Evolutionary conservation across 30 jellyfish, hydroid and myxozoan species (phyloP).

Genomic region (Mastigias papua): DNA sequence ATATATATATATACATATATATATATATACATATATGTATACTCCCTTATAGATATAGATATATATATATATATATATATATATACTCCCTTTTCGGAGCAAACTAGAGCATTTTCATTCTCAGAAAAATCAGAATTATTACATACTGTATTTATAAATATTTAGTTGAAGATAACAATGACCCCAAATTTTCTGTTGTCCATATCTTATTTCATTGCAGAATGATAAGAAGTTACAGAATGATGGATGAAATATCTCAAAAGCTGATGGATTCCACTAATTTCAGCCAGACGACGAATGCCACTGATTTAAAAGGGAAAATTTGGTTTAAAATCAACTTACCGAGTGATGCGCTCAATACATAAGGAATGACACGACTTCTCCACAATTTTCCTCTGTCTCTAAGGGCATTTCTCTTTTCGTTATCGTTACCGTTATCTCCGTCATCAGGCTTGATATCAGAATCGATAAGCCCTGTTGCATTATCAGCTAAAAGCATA

Average conservation of each 20-base stretch:
- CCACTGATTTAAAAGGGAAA: background rate
- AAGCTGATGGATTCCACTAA: background rate
- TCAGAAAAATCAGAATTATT: no score
- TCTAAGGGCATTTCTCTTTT: constrained; percentile 65
- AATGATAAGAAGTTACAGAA: background rate
- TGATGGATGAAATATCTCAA: background rate
- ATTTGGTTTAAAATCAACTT: background rate
- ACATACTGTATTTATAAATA: no score
- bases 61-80: no score
- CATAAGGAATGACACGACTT: constrained; percentile 48
- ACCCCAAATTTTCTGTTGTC: background rate
- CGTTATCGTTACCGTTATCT: constrained; percentile 28
- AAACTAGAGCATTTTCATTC: no score
- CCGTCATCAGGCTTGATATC: constrained; percentile 37
- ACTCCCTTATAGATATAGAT: no score
- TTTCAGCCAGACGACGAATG: background rate
- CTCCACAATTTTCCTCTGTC: constrained; percentile 32
- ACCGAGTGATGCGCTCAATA: constrained; percentile 10
- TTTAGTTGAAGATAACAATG: background rate
- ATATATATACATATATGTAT: no score
- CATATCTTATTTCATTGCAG: background rate
- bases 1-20: no score
- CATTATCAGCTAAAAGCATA: constrained; percentile 60
- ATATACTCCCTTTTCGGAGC: no score
- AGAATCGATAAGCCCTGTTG: constrained; percentile 36